Base-by-base conservation (phyloP, 2,888 invertebrate genomes). In the Cartodere bifasciata region DNA sequence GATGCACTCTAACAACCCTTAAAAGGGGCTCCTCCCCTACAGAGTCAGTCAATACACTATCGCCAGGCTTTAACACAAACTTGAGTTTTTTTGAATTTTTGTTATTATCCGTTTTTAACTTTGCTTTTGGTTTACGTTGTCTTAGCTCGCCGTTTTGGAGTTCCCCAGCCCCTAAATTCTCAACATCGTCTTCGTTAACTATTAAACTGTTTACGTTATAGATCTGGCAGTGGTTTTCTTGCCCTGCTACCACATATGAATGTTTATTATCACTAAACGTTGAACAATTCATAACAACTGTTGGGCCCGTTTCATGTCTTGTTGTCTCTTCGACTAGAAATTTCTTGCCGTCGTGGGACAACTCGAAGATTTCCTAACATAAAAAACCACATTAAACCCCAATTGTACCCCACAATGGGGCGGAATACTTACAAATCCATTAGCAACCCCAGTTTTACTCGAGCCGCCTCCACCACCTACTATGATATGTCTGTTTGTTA, bases 401-500 rank as follows among this genome's bases (percentile, higher is more conserved):
- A 34, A 20, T 27, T 28, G 26, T 9, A 20, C 6, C 20, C 5
- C 3, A 4, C 20, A 7, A 4, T 12, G 16, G 13, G 11, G 4
- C 10, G 31, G 31, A 36, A 36, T 37, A 75, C 86, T 79, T 66
- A 90, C 94, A 65, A 98, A 88, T 58, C 91, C 90, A 71, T 98
- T 98, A 20, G 85, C 83, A 32, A 98, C 87, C 31, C 98, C 98
- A 25, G 95, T 95, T 60, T 92, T 94, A 10, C 94, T 82, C 20
- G 88, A 82, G 34, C 98, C 97, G 37, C 97, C 98, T 31, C 97
- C 97, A 31, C 97, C 98, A 39, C 88, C 95, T 27, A 98, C 90
- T 38, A 98, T 65, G 48, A 97, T 81, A 66, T 94, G 92, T 44
- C 90, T 74, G 60, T 85, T 86, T 16, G 87, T 87, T 36, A 95